Conservation (phyloP, 1,140 invertebrate species). For the Monomorium pharaonis region DNA sequence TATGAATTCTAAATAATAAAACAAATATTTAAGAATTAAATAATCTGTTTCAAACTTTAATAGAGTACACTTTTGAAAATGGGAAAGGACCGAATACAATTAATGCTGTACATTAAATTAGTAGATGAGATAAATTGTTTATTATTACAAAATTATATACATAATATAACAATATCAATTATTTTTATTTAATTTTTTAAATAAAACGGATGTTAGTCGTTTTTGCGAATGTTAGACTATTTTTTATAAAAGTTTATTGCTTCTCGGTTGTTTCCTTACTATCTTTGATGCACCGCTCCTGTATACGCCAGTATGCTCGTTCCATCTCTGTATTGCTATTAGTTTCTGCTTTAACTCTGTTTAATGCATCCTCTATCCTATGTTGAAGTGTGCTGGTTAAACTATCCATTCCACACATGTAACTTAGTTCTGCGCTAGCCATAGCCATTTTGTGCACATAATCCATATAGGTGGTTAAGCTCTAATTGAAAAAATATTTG, state of each 20-base stretch:
- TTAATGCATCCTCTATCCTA: slow-evolving; percentile 79
- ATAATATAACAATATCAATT: not conserved
- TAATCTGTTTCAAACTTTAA: not conserved
- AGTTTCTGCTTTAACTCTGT: slow-evolving; percentile 75
- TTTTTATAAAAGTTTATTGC: not conserved
- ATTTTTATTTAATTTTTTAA: not conserved
- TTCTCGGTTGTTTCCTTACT: slow-evolving; percentile 52
- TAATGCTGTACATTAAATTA: not conserved
- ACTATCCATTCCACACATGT: slow-evolving; percentile 80
- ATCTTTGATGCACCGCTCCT: slow-evolving; percentile 75
- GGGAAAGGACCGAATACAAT: not conserved
- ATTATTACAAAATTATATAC: not conserved
- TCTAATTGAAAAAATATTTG: slow-evolving; percentile 69
- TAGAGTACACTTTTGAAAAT: not conserved
- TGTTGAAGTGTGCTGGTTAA: slow-evolving; percentile 77
- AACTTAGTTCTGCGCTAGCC: slow-evolving; percentile 79
- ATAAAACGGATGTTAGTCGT: not conserved
- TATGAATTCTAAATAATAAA: not conserved
- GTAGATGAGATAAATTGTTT: not conserved
- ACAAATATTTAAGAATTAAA: not conserved
- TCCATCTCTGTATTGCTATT: slow-evolving; percentile 75
- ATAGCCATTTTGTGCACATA: slow-evolving; percentile 81
- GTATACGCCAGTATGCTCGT: slow-evolving; percentile 75
- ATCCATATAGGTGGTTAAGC: slow-evolving; percentile 78
- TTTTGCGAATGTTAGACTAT: not conserved